Conservation (phyloP, 2,888 invertebrate species). For the Ligdia adustata region DNA sequence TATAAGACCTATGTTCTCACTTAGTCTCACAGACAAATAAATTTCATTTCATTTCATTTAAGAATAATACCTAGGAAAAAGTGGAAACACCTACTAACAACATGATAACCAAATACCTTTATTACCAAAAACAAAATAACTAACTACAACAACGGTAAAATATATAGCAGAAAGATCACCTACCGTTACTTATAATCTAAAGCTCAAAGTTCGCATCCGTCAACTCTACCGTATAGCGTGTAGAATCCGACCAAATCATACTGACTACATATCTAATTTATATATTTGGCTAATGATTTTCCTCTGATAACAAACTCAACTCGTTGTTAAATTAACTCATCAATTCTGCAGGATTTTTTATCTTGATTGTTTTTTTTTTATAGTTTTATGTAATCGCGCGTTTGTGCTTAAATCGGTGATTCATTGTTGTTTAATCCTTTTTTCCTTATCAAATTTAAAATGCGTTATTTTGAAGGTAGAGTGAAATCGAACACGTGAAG, state of each 20-base stretch:
- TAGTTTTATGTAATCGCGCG: neutral
- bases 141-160: no score
- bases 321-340: constrained; percentile 9
- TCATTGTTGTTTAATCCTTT: neutral
- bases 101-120: no score
- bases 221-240: no score
- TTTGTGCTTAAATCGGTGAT: constrained; percentile 4
- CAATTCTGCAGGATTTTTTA: constrained; percentile 1
- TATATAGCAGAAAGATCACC: no score
- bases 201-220: no score
- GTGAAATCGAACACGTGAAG: neutral
- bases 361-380: constrained; percentile 3
- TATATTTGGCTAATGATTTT: constrained; percentile 16
- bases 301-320: constrained; percentile 5
- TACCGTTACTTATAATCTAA: no score
- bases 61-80: no score
- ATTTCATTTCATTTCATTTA: no score
- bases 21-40: no score
- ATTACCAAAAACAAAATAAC: no score
- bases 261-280: neutral
- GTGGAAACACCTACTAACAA: no score
- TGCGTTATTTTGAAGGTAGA: neutral
- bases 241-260: neutral
- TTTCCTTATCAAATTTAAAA: constrained; percentile 1
- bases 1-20: no score